Percentiles rank a stretch among this genome's conserved stretches.
Conservation (phyloP, 1,140 invertebrate genomes). For the Homalodisca vitripennis region DNA sequence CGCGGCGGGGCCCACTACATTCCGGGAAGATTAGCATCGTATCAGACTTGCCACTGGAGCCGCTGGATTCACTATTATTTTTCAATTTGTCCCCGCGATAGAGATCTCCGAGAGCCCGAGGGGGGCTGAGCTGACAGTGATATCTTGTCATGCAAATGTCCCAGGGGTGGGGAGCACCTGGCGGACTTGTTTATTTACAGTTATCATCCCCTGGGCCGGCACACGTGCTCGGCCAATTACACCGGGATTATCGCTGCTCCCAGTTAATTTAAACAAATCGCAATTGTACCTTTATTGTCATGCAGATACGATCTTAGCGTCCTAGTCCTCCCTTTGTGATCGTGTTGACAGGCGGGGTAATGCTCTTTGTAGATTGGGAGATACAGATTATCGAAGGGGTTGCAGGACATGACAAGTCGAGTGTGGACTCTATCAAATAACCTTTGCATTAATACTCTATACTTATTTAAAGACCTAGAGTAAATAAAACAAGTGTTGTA, state of each 20-base stretch:
- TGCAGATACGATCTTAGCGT: too few species aligned
- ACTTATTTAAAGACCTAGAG: too few species aligned
- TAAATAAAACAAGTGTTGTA: too few species aligned
- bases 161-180: conserved; percentile 12
- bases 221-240: background rate
- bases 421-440: too few species aligned
- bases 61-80: conserved; percentile 23
- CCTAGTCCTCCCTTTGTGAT: background rate
- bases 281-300: too few species aligned
- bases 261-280: too few species aligned
- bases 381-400: too few species aligned
- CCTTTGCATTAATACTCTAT: too few species aligned
- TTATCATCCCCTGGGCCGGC: background rate
- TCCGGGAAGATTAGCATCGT: background rate
- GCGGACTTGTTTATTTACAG: conserved; percentile 18
- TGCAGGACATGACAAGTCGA: too few species aligned
- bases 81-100: conserved; percentile 27
- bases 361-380: too few species aligned
- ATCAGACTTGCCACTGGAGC: too few species aligned
- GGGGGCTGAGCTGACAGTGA: background rate
- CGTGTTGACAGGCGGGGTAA: background rate
- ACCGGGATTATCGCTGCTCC: background rate
- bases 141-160: conserved; percentile 19
- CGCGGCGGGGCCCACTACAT: background rate
- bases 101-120: background rate